A percentile compares a stretch with the other conserved stretches of the same genome.
Evolutionary conservation across 2,113 vertebrate species (phyloP).

Genomic region (Tyto alba): DNA sequence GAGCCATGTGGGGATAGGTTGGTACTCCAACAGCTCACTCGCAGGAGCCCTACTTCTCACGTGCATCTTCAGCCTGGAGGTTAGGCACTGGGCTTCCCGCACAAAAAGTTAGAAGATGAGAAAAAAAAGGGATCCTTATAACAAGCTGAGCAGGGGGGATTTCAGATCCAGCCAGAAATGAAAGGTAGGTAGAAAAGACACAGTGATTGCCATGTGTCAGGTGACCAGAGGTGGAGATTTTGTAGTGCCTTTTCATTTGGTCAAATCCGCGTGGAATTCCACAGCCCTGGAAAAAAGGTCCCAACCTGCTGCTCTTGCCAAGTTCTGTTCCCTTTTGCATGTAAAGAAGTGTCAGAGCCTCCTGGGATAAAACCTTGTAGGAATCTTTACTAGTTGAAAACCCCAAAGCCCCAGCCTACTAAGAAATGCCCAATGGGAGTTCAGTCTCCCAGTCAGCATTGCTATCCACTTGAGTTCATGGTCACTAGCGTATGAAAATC

Average conservation of each 20-base stretch:
- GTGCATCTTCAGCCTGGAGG: not conserved
- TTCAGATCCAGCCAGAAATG: not conserved
- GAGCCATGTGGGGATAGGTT: not conserved
- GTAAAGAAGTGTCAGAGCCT: not conserved
- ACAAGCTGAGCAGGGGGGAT: not conserved
- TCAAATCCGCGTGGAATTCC: not conserved
- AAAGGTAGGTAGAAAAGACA: not conserved
- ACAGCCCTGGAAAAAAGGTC: not conserved
- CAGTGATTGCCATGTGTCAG: not conserved
- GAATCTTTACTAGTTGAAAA: not conserved
- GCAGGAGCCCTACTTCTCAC: not conserved
- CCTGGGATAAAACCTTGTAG: not conserved
- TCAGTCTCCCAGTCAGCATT: not conserved
- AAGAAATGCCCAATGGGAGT: not conserved
- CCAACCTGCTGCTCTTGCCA: not conserved
- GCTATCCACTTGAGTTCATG: not conserved
- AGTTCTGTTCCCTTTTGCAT: not conserved
- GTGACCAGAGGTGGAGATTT: not conserved
- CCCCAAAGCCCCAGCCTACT: accelerated
- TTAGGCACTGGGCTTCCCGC: accelerated
- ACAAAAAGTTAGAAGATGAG: not conserved
- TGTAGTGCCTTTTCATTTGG: not conserved
- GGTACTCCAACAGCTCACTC: not conserved
- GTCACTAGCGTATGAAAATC: not conserved
- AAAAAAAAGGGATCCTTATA: not conserved